Conservation (phyloP, 2,113 vertebrate genomes). For the Sceloporus tristichus region DNA sequence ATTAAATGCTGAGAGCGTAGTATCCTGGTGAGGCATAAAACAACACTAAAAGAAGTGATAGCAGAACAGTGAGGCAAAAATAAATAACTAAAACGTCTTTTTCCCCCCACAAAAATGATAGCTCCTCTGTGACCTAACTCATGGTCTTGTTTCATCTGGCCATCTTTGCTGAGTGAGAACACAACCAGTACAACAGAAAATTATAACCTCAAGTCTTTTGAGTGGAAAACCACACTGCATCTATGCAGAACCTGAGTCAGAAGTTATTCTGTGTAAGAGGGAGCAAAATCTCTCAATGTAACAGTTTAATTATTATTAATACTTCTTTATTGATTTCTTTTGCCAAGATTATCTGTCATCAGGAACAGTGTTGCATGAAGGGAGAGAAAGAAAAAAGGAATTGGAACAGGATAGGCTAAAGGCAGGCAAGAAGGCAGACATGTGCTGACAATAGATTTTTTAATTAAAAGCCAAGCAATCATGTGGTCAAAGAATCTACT, state of each 20-base stretch:
- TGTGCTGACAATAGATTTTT: conserved; percentile 9
- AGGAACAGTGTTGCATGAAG: background rate
- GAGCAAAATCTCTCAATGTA: background rate
- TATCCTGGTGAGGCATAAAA: background rate
- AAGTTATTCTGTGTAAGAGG: background rate
- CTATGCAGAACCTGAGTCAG: background rate
- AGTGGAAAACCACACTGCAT: background rate
- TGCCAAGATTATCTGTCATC: conserved; percentile 23
- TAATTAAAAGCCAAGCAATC: conserved; percentile 24
- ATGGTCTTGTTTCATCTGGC: background rate
- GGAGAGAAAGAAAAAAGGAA: background rate
- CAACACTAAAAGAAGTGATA: background rate
- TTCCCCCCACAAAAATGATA: background rate
- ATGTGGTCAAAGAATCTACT: conserved; percentile 13
- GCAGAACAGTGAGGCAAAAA: background rate
- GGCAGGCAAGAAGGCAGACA: conserved; percentile 7
- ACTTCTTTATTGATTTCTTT: conserved; percentile 47
- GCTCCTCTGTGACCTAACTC: background rate
- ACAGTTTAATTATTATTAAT: conserved; percentile 47
- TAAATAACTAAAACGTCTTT: background rate
- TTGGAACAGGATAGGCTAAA: conserved; percentile 16
- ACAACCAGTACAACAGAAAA: background rate
- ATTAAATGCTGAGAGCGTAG: background rate
- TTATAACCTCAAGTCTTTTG: background rate
- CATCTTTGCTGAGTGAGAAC: background rate